phyloP scores from a whole-genome alignment of 1,140 invertebrate genomes.

The Acarapis woodi region DNA sequence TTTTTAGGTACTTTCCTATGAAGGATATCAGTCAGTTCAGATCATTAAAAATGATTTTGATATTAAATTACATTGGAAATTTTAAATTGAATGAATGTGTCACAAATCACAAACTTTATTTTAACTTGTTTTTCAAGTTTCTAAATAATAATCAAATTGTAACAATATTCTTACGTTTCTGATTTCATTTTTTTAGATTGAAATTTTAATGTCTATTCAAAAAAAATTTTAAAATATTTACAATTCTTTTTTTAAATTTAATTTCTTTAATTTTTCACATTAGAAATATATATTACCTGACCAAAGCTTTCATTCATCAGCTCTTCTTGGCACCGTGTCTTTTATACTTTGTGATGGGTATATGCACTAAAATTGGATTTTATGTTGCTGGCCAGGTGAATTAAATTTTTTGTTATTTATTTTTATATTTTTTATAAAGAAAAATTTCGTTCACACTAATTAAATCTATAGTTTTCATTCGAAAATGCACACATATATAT shows the following conservation, averaged over 20 bases:
- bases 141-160: no score
- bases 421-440: background rate
- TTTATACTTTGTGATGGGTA: constrained; percentile 7
- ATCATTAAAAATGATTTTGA: background rate
- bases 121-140: no score
- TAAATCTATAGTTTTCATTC: constrained; percentile 6
- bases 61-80: no score
- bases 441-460: background rate
- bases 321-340: constrained; percentile 8
- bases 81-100: no score
- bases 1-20: background rate
- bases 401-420: background rate
- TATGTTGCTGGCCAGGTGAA: constrained; percentile 6
- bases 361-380: constrained; percentile 7
- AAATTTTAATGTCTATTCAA: background rate
- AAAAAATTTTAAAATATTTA: background rate
- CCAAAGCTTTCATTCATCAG: constrained; percentile 7
- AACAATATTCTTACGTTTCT: no score
- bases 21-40: background rate
- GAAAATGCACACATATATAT: constrained; percentile 7
- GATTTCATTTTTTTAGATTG: background rate
- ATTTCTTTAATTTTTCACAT: background rate
- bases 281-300: constrained; percentile 7
- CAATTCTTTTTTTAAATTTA: background rate
- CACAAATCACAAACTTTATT: no score